phyloP scores from a whole-genome alignment of 2,797 vertebrate species.

The Diceros bicornis region DNA sequence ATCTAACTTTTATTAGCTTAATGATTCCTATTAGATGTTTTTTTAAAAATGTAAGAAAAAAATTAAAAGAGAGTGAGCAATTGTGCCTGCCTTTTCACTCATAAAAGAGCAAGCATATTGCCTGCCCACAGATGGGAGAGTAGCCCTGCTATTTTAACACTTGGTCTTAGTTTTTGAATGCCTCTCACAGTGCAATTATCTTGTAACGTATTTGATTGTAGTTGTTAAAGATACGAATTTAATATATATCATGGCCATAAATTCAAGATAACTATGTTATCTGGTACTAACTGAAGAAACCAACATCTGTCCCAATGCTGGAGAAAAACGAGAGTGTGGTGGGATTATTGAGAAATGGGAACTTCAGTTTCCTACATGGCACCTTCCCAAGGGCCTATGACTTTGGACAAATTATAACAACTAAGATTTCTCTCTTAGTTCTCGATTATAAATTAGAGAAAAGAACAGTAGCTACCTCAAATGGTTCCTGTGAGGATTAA shows the following conservation, averaged over 20 bases:
- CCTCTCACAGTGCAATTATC: background rate
- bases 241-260: background rate
- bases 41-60: background rate
- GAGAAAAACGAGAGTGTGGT: background rate
- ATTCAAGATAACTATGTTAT: background rate
- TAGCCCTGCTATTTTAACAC: background rate
- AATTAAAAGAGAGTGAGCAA: background rate
- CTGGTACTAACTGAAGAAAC: slow-evolving; percentile 44
- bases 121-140: background rate
- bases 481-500: background rate
- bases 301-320: background rate
- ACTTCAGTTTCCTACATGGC: background rate
- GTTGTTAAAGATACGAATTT: background rate
- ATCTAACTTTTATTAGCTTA: background rate
- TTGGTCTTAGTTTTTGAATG: background rate
- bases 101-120: background rate
- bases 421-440: background rate
- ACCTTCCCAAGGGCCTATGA: background rate
- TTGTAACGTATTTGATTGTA: background rate
- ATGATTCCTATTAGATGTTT: background rate
- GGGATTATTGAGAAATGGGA: background rate
- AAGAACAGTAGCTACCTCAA: background rate
- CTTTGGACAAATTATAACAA: background rate
- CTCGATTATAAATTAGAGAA: background rate
- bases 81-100: background rate